Conservation (phyloP, 1,140 invertebrate genomes). For the Acromyrmex echinatior region DNA sequence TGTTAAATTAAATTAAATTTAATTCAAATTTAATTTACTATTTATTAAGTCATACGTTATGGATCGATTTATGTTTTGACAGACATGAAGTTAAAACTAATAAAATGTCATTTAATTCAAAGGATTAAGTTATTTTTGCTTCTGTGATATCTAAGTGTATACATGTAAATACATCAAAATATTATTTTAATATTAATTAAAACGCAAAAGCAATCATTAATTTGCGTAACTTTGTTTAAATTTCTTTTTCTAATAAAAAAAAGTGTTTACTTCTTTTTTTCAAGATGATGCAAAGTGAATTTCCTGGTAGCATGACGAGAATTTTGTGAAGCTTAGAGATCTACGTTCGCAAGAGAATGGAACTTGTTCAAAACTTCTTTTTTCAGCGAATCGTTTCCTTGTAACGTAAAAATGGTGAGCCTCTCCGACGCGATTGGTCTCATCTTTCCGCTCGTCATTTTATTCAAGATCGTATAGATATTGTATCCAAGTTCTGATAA, state of each 20-base stretch:
- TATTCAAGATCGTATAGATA: constrained; percentile 44
- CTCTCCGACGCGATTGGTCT: constrained; percentile 57
- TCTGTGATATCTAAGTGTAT: too few relatives aligned
- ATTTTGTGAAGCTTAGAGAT: constrained; percentile 13
- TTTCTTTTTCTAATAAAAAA: background rate
- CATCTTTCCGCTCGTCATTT: constrained; percentile 55
- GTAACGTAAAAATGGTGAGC: constrained; percentile 46
- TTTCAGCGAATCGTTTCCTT: background rate
- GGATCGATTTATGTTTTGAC: too few relatives aligned
- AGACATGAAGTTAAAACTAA: too few relatives aligned
- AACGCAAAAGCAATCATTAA: background rate
- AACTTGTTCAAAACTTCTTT: constrained; percentile 35
- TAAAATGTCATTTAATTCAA: too few relatives aligned
- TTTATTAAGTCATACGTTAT: too few relatives aligned
- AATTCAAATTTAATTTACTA: too few relatives aligned
- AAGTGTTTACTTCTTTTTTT: background rate
- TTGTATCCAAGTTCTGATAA: constrained; percentile 53
- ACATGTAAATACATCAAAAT: background rate
- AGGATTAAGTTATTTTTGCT: too few relatives aligned
- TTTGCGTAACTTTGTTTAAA: background rate
- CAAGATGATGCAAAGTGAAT: constrained; percentile 13
- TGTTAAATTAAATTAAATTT: too few relatives aligned
- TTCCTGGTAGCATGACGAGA: background rate
- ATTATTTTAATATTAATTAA: constrained; percentile 14
- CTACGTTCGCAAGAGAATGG: constrained; percentile 20